Percentiles rank a stretch among this genome's conserved stretches.
phyloP scores from a whole-genome alignment of 2,888 invertebrate genomes.

The Myopa tessellatipennis region DNA sequence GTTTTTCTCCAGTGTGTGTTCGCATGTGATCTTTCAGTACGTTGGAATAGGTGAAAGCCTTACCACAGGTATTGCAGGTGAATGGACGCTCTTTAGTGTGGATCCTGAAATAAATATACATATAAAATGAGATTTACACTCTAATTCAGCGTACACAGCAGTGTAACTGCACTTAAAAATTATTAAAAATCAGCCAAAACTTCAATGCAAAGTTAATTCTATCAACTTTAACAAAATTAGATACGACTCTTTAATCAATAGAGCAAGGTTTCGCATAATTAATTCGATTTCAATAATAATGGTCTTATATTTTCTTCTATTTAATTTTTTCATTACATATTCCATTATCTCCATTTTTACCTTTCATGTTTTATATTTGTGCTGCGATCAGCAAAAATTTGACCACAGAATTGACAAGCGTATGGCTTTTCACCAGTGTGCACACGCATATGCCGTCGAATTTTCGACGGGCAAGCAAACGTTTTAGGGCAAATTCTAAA shows the following conservation, averaged over 20 bases:
- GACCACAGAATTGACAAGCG: constrained; percentile 65
- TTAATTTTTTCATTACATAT: background rate
- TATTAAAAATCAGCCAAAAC: too few relatives aligned
- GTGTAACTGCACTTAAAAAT: too few relatives aligned
- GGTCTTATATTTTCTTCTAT: too few relatives aligned
- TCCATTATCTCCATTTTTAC: constrained; percentile 44
- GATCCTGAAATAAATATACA: constrained; percentile 53
- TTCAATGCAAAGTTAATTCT: too few relatives aligned
- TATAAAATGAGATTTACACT: background rate
- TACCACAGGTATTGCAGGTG: constrained; percentile 64
- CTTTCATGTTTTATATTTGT: constrained; percentile 68
- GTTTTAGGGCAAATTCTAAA: constrained; percentile 62
- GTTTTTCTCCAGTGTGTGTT: constrained; percentile 66
- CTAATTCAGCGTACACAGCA: too few relatives aligned
- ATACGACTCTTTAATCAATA: background rate
- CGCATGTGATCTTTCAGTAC: constrained; percentile 67
- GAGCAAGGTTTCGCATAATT: too few relatives aligned
- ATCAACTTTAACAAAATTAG: background rate
- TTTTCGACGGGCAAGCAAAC: constrained; percentile 65
- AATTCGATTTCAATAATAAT: background rate
- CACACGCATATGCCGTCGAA: constrained; percentile 65
- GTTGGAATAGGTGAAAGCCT: constrained; percentile 67
- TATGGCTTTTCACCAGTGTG: constrained; percentile 68
- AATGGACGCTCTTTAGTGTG: constrained; percentile 67
- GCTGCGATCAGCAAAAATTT: constrained; percentile 67